Evolutionary conservation across 2,113 vertebrate species (phyloP).

Genomic region (Oreocharis arfaki): DNA sequence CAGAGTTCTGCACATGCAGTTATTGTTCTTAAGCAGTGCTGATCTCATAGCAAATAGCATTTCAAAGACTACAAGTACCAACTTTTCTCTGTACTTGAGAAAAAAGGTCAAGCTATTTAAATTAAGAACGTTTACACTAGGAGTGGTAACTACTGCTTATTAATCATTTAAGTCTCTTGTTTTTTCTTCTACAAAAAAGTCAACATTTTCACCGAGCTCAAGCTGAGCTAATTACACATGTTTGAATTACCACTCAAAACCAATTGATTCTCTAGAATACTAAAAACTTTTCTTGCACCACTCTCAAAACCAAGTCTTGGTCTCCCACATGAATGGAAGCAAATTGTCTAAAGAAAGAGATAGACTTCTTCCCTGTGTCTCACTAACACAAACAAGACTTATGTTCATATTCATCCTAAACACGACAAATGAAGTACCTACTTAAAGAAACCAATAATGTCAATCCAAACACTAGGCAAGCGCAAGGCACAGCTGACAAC

Average conservation of each 20-base stretch:
- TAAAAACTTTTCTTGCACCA: neutral
- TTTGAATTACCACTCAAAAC: neutral
- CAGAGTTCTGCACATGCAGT: neutral
- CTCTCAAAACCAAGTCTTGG: neutral
- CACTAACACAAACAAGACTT: neutral
- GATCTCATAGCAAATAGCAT: neutral
- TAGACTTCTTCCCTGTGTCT: accelerated
- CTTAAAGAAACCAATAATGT: neutral
- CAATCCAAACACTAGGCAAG: neutral
- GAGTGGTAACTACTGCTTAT: neutral
- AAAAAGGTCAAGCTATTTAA: neutral
- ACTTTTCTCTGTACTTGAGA: neutral
- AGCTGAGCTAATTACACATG: neutral
- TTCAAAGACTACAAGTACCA: neutral
- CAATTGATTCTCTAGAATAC: neutral
- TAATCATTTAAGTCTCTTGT: neutral
- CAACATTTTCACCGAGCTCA: neutral
- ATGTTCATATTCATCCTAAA: neutral
- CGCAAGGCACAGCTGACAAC: neutral
- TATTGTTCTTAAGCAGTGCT: neutral
- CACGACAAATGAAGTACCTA: neutral
- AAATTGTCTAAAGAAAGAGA: neutral
- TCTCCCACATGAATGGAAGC: neutral
- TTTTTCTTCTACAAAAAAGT: neutral
- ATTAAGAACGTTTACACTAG: neutral